A percentile compares a stretch with the other conserved stretches of the same genome.
These are phyloP conservation scores for Tretioscincus oriximinensis DNA, from an alignment of 2,113 vertebrate species.

Conservation along the genomic window DNA sequence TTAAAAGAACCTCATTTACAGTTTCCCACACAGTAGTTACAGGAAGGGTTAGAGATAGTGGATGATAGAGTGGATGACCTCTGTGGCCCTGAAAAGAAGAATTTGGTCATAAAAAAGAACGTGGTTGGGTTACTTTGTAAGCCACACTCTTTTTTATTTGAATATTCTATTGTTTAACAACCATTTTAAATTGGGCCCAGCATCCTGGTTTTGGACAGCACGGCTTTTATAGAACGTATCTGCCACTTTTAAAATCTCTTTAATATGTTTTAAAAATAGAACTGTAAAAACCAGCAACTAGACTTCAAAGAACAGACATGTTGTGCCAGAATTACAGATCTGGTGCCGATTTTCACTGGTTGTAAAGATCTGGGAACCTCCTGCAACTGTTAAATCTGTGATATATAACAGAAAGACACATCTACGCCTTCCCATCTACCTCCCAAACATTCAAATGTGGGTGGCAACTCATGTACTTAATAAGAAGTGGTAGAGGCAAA, in stretches of 20 bases:
- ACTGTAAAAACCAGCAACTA: constrained; percentile 80
- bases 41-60: constrained; percentile 23
- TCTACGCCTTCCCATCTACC: constrained; percentile 17
- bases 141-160: constrained; percentile 72
- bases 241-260: constrained; percentile 83
- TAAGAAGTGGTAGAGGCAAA: neutral
- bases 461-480: constrained; percentile 22
- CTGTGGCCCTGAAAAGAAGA: constrained; percentile 56
- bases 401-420: constrained; percentile 26
- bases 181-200: constrained; percentile 81
- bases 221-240: constrained; percentile 79
- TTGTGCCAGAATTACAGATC: constrained; percentile 73
- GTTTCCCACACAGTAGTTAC: constrained; percentile 48
- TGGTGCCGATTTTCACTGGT: constrained; percentile 78
- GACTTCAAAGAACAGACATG: constrained; percentile 79
- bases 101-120: constrained; percentile 55
- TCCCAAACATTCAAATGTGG: constrained; percentile 32
- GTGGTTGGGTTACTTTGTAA: constrained; percentile 61
- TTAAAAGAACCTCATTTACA: constrained; percentile 40
- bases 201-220: constrained; percentile 79
- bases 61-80: constrained; percentile 32
- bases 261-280: constrained; percentile 85
- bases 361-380: constrained; percentile 72
- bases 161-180: constrained; percentile 80
- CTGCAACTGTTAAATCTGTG: constrained; percentile 48